A percentile compares a stretch with the other conserved stretches of the same genome.
Conservation (phyloP, 2,797 vertebrate species). For the Mareca penelope region DNA sequence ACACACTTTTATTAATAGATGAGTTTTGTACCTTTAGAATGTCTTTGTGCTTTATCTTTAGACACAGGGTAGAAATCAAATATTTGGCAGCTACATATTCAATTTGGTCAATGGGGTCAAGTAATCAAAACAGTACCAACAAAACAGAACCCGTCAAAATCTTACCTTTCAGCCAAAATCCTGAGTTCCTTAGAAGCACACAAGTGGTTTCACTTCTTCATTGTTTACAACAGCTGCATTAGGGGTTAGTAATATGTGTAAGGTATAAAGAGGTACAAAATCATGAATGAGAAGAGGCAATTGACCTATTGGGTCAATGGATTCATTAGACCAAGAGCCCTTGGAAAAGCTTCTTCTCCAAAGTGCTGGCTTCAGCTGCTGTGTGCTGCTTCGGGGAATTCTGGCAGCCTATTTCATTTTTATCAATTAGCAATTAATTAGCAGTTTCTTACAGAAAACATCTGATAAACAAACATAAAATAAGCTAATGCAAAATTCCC, state of each 20-base stretch:
- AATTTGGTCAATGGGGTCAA: not conserved
- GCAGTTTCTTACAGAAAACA: constrained; percentile 37
- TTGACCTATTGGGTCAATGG: constrained; percentile 18
- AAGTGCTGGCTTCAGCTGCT: not conserved
- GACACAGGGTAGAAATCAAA: not conserved
- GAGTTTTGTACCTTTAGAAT: not conserved
- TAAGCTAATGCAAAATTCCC: not conserved
- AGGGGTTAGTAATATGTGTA: not conserved
- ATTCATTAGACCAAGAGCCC: not conserved
- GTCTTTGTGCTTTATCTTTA: not conserved
- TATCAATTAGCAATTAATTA: constrained; percentile 57
- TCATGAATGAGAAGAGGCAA: not conserved
- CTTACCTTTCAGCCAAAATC: not conserved
- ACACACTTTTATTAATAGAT: not conserved
- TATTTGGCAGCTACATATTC: not conserved
- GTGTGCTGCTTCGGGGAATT: not conserved
- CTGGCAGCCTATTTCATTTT: constrained; percentile 16
- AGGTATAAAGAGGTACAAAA: not conserved
- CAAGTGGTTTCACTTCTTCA: not conserved
- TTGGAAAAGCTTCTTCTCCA: not conserved
- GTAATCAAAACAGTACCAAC: not conserved
- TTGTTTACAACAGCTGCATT: not conserved
- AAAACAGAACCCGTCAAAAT: not conserved
- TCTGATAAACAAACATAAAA: constrained; percentile 49
- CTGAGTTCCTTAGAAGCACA: not conserved